Evolutionary conservation across 2,888 invertebrate species (phyloP).

Genomic region (Eueremaeus valkanovi): DNA sequence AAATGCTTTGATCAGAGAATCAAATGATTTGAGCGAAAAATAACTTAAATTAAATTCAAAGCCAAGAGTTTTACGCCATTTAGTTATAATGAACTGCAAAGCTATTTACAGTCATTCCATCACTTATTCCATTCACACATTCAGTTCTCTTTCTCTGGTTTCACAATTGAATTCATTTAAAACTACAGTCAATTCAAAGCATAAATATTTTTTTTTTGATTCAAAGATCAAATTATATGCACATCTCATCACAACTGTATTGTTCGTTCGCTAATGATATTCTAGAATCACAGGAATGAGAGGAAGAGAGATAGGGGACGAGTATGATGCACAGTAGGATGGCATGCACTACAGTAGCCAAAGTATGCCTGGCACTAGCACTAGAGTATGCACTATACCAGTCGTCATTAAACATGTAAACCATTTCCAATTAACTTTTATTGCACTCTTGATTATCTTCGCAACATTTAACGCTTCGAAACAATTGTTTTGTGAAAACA

Average conservation of each 20-base stretch:
- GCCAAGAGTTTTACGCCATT: too few relatives aligned
- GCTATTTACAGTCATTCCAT: slow-evolving; percentile 1
- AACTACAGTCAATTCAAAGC: too few relatives aligned
- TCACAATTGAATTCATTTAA: background rate
- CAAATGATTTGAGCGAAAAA: too few relatives aligned
- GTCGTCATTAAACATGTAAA: slow-evolving; percentile 28
- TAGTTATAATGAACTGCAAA: background rate
- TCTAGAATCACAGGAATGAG: slow-evolving; percentile 4
- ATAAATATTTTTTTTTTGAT: background rate
- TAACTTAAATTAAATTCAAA: too few relatives aligned
- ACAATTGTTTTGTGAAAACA: slow-evolving; percentile 35
- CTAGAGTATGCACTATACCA: too few relatives aligned
- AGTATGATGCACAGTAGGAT: too few relatives aligned
- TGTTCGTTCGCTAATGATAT: slow-evolving; percentile 21
- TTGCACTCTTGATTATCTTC: slow-evolving; percentile 34
- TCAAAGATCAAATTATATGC: slow-evolving; percentile 17
- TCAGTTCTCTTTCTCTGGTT: too few relatives aligned
- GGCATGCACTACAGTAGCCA: background rate
- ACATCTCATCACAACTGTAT: slow-evolving; percentile 1
- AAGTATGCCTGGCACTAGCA: background rate
- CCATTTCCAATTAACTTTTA: slow-evolving; percentile 36
- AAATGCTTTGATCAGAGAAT: too few relatives aligned
- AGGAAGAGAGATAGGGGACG: background rate
- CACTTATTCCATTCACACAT: too few relatives aligned
- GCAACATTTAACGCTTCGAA: slow-evolving; percentile 31